Evolutionary conservation across 1,140 invertebrate genomes (phyloP).

Genomic region (Doryteuthis pealeii): DNA sequence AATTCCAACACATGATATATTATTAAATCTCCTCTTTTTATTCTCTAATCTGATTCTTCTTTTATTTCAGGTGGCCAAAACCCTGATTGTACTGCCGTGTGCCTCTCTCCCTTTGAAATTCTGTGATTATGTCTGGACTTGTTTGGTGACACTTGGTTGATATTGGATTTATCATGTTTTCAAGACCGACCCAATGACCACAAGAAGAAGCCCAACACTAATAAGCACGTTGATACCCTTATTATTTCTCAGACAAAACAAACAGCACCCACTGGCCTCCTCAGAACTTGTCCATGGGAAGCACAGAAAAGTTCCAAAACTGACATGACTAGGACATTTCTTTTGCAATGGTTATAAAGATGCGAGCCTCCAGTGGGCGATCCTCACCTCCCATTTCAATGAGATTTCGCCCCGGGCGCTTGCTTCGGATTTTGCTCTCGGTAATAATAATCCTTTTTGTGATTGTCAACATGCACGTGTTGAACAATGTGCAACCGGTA

Average conservation of each 20-base stretch:
- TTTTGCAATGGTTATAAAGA: background rate
- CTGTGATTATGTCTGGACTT: background rate
- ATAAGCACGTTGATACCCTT: background rate
- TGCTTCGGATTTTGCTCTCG: constrained; percentile 41
- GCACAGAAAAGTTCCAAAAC: constrained; percentile 4
- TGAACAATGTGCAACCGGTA: constrained; percentile 38
- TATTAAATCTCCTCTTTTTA: too few species aligned
- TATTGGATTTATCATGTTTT: too few species aligned
- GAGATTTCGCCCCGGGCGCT: constrained; percentile 36
- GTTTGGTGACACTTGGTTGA: too few species aligned
- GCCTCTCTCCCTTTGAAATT: background rate
- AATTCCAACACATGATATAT: too few species aligned
- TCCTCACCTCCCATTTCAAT: constrained; percentile 22
- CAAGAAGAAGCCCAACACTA: background rate
- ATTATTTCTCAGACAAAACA: background rate
- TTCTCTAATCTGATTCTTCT: too few species aligned
- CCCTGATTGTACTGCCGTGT: background rate
- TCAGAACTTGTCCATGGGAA: background rate
- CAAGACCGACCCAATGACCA: background rate
- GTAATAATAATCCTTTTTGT: constrained; percentile 45
- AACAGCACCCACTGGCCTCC: background rate
- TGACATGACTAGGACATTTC: background rate
- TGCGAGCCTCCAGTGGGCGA: background rate
- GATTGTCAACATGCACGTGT: constrained; percentile 47
- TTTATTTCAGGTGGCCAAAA: background rate